Base-by-base conservation (phyloP, 2,888 invertebrate genomes). In the Beris chalybata region DNA sequence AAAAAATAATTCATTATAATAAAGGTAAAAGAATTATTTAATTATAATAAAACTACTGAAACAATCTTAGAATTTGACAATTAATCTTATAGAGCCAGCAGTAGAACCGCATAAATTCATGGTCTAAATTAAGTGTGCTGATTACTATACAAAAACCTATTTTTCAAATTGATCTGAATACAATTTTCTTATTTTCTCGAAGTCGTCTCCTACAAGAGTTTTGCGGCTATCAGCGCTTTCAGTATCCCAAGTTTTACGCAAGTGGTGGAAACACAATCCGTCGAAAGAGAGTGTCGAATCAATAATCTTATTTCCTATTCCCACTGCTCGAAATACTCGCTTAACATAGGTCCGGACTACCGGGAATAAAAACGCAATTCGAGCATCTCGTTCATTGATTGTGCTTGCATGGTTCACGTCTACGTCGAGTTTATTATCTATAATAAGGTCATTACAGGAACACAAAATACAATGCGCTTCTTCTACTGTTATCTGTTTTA, bases 391-490 rank as follows among this genome's bases (percentile, higher is more conserved):
- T 47, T 38, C 59, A 31, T 58, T 13, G 30, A 67, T 64, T n/a
- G n/a, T n/a, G n/a, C n/a, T n/a, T n/a, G n/a, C n/a, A n/a, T n/a
- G n/a, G n/a, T n/a, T n/a, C n/a, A n/a, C n/a, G n/a, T n/a, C n/a
- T n/a, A n/a, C n/a, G n/a, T n/a, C n/a, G n/a, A n/a, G n/a, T n/a
- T n/a, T n/a, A n/a, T n/a, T n/a, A n/a, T n/a, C n/a, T n/a, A n/a
- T n/a, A n/a, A n/a, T n/a, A n/a, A n/a, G n/a, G n/a, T n/a, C n/a
- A n/a, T n/a, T n/a, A n/a, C n/a, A 53, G 4, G 67, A 43, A 5
- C 64, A 30, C 22, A 67, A 9, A 3, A 67, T 13, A 11, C 64
- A 58, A 47, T 67, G 64, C 38, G 64, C 67, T 53, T 67, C 64
- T 9, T 67, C 58, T 11, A 58, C 11, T 7, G 6, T 6, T 12